Evolutionary conservation across 2,888 invertebrate genomes (phyloP).

Genomic region (Stomorhina lunata): DNA sequence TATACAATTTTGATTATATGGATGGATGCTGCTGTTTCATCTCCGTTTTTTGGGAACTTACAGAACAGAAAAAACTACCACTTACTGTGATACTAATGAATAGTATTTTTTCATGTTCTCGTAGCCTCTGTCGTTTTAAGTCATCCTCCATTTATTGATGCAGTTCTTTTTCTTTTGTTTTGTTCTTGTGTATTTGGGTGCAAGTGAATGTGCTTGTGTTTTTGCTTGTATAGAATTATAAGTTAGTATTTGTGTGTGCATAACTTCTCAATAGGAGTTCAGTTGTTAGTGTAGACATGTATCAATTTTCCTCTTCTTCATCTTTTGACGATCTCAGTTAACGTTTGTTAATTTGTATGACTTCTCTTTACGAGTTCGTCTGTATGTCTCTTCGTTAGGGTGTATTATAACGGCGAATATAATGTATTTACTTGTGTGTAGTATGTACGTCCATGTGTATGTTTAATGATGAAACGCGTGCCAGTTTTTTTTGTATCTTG

Average conservation of each 20-base stretch:
- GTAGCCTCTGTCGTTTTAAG: background rate
- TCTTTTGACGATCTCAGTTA: background rate
- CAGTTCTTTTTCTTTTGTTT: slow-evolving; percentile 18
- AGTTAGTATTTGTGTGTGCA: background rate
- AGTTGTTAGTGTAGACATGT: background rate
- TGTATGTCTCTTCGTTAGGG: no score
- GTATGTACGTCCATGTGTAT: background rate
- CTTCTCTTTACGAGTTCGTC: background rate
- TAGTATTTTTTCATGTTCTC: slow-evolving; percentile 21
- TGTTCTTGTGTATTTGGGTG: background rate
- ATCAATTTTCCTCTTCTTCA: background rate
- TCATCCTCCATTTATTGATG: slow-evolving; percentile 37
- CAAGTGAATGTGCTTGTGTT: background rate
- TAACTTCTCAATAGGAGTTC: slow-evolving; percentile 16
- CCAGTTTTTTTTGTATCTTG: slow-evolving; percentile 45
- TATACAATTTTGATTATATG: background rate
- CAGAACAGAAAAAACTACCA: slow-evolving; percentile 20
- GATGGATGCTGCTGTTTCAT: background rate
- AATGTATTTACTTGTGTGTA: background rate
- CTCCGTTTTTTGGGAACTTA: slow-evolving; percentile 8
- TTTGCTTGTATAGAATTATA: no score
- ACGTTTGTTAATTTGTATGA: slow-evolving; percentile 29
- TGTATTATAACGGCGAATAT: no score
- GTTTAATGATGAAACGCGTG: slow-evolving; percentile 55
- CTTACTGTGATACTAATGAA: slow-evolving; percentile 56